These are phyloP conservation scores for Metellina segmentata DNA, from an alignment of 2,888 invertebrate genomes.

Conservation along the genomic window DNA sequence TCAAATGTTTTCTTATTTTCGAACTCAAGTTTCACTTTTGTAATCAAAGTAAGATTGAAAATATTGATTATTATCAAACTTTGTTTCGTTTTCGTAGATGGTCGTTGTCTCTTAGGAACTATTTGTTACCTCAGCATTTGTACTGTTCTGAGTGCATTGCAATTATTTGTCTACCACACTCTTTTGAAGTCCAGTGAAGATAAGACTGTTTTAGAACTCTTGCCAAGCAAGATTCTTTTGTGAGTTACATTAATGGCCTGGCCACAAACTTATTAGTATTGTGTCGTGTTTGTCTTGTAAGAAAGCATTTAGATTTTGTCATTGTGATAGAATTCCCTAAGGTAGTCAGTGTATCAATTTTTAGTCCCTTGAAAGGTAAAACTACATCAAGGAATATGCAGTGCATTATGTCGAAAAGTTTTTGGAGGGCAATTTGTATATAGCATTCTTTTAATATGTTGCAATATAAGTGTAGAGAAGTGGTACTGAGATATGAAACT, in stretches of 20 bases:
- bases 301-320: conserved; percentile 76
- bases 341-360: conserved; percentile 75
- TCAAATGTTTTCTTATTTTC: conserved; percentile 15
- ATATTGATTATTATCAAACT: neutral
- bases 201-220: conserved; percentile 64
- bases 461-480: conserved; percentile 23
- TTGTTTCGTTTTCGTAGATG: neutral
- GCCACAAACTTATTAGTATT: conserved; percentile 77
- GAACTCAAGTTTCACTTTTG: conserved; percentile 10
- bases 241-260: conserved; percentile 72
- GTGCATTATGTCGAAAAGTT: conserved; percentile 51
- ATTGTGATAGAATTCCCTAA: conserved; percentile 76
- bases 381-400: conserved; percentile 50
- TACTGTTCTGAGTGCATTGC: conserved; percentile 11
- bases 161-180: conserved; percentile 72
- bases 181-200: conserved; percentile 31
- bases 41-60: conserved; percentile 39
- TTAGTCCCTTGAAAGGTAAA: conserved; percentile 72
- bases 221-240: conserved; percentile 76
- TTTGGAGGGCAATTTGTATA: conserved; percentile 65
- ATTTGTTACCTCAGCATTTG: neutral
- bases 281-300: conserved; percentile 75
- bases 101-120: neutral
- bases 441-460: conserved; percentile 50
- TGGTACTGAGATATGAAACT: neutral